Percentiles rank a stretch among this genome's conserved stretches.
phyloP scores from a whole-genome alignment of 1,140 invertebrate genomes.

The Polypedilum vanderplanki region DNA sequence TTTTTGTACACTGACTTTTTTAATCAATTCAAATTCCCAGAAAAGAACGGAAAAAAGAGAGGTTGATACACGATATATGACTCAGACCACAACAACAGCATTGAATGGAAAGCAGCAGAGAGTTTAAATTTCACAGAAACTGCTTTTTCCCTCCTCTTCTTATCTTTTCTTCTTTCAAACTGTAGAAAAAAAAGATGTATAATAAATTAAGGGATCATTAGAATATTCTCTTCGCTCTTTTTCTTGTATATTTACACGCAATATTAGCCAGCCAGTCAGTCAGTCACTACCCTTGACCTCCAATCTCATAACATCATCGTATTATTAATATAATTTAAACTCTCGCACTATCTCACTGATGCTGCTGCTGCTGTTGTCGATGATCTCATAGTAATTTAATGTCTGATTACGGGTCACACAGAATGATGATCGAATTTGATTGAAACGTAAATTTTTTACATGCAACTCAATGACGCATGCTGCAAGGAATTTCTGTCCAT shows the following conservation, averaged over 20 bases:
- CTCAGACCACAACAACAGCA: neutral
- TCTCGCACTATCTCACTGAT: too few relatives aligned
- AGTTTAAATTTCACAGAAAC: neutral
- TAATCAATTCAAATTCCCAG: neutral
- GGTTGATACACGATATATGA: neutral
- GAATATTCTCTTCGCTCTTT: neutral
- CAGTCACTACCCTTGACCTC: neutral
- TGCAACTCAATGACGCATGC: neutral
- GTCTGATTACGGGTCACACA: neutral
- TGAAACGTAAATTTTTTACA: neutral
- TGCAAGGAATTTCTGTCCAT: neutral
- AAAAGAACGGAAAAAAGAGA: neutral
- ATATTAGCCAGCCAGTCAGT: neutral
- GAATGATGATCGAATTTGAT: constrained; percentile 11
- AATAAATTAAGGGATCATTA: constrained; percentile 14
- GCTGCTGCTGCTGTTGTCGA: neutral
- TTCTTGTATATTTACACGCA: too few relatives aligned
- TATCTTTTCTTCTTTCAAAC: too few relatives aligned
- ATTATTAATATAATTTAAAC: too few relatives aligned
- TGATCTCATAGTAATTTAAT: constrained; percentile 1
- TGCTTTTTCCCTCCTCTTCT: too few relatives aligned
- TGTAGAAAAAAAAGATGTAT: neutral
- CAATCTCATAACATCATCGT: too few relatives aligned
- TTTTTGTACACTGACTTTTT: neutral
- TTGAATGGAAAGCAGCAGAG: neutral